phyloP scores from a whole-genome alignment of 2,888 invertebrate genomes.

The Habrosyne pyritoides region DNA sequence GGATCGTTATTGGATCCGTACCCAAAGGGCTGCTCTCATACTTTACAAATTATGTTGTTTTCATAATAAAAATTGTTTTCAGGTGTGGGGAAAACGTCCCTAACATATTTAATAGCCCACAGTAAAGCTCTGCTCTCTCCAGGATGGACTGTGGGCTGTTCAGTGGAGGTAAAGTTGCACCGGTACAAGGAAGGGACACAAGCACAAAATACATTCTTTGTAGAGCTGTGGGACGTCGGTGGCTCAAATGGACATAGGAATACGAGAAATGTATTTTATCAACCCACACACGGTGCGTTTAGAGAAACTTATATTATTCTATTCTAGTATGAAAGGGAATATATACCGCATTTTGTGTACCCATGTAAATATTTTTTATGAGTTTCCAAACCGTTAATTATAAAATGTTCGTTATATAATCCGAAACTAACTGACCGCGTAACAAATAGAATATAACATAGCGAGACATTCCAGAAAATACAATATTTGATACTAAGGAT shows the following conservation, averaged over 20 bases:
- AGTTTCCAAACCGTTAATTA: no score
- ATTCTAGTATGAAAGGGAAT: no score
- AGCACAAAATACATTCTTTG: slow-evolving; percentile 94
- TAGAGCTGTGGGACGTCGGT: slow-evolving; percentile 99
- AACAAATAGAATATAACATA: no score
- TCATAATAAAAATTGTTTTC: slow-evolving; percentile 39
- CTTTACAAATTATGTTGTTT: background rate
- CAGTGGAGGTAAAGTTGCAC: slow-evolving; percentile 97
- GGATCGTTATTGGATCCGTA: no score
- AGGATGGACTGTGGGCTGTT: slow-evolving; percentile 98
- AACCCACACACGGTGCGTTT: slow-evolving; percentile 92
- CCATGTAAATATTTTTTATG: no score
- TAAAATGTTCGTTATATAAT: no score
- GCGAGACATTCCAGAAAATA: no score
- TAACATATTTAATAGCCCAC: slow-evolving; percentile 95
- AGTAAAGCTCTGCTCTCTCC: slow-evolving; percentile 93
- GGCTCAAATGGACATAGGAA: slow-evolving; percentile 97
- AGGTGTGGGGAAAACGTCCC: slow-evolving; percentile 98
- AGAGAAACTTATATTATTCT: no score
- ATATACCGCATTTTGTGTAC: no score
- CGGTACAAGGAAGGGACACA: slow-evolving; percentile 97
- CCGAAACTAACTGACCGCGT: no score
- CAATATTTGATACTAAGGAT: background rate
- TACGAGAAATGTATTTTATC: slow-evolving; percentile 96
- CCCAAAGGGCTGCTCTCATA: no score